Conservation (phyloP, 2,113 vertebrate species). For the Chelonoidis abingdonii region DNA sequence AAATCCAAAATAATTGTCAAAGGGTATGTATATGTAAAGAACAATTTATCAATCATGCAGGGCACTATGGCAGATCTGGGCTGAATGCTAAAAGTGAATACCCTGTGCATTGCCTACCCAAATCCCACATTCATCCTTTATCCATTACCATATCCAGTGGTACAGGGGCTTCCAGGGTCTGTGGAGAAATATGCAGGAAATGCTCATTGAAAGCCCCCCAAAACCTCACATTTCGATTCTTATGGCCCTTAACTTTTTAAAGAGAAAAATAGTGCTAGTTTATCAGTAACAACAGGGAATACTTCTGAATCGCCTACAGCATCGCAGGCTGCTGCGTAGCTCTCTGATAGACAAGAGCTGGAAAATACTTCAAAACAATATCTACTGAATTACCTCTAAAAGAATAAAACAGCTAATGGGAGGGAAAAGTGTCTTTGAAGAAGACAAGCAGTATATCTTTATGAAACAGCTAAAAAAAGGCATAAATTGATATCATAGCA, state of each 20-base stretch:
- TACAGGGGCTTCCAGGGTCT: neutral
- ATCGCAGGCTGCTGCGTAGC: neutral
- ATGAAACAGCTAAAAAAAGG: conserved; percentile 49
- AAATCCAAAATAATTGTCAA: accelerated
- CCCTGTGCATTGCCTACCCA: neutral
- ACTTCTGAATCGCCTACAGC: neutral
- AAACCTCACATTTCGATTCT: neutral
- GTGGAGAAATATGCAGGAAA: neutral
- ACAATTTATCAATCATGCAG: neutral
- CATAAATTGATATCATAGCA: conserved; percentile 40
- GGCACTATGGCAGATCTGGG: neutral
- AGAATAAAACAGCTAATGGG: neutral
- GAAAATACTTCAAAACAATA: neutral
- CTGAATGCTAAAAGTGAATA: neutral
- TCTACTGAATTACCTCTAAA: neutral
- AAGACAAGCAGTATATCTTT: conserved; percentile 41
- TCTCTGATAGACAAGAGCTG: neutral
- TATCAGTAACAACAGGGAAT: neutral
- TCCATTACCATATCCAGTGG: neutral
- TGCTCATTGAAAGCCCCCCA: neutral
- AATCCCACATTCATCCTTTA: neutral
- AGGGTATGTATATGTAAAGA: accelerated
- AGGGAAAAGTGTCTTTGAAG: neutral
- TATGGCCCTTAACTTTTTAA: neutral
- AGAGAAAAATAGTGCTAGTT: neutral